phyloP scores from a whole-genome alignment of 2,113 vertebrate species.

The Lucifuga dentata region DNA sequence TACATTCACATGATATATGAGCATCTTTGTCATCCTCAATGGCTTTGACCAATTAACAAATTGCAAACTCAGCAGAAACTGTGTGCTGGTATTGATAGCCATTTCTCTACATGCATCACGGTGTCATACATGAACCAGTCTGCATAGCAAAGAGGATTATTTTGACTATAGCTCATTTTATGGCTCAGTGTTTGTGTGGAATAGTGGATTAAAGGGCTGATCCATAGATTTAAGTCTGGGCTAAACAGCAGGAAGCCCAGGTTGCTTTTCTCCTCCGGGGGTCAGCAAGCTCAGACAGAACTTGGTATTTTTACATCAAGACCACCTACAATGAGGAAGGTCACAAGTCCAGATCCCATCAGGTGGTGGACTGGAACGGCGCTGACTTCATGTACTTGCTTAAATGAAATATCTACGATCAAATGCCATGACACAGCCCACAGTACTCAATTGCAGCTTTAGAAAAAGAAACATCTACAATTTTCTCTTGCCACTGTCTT shows the following conservation, averaged over 20 bases:
- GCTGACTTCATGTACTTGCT: slow-evolving; percentile 33
- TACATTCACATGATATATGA: slow-evolving; percentile 59
- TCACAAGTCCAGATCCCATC: slow-evolving; percentile 53
- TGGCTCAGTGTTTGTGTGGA: slow-evolving; percentile 68
- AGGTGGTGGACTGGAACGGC: slow-evolving; percentile 40
- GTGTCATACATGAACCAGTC: slow-evolving; percentile 19
- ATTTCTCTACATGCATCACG: slow-evolving; percentile 43
- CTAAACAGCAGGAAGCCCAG: slow-evolving; percentile 42
- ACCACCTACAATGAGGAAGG: slow-evolving; percentile 36
- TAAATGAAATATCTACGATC: slow-evolving; percentile 45
- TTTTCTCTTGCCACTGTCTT: slow-evolving; percentile 39
- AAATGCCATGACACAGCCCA: background rate
- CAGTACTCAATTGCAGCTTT: background rate
- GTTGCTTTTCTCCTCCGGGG: slow-evolving; percentile 43
- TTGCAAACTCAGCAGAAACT: slow-evolving; percentile 68
- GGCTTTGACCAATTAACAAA: slow-evolving; percentile 70
- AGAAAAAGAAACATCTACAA: slow-evolving; percentile 26
- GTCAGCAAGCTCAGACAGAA: slow-evolving; percentile 49
- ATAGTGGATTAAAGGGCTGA: slow-evolving; percentile 66
- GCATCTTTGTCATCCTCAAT: slow-evolving; percentile 59
- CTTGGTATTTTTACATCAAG: slow-evolving; percentile 45
- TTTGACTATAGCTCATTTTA: slow-evolving; percentile 66
- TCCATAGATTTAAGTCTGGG: slow-evolving; percentile 53
- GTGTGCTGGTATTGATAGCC: slow-evolving; percentile 54
- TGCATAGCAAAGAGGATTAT: slow-evolving; percentile 70